Conservation (phyloP, 2,797 vertebrate genomes). For the Lerista edwardsae region DNA sequence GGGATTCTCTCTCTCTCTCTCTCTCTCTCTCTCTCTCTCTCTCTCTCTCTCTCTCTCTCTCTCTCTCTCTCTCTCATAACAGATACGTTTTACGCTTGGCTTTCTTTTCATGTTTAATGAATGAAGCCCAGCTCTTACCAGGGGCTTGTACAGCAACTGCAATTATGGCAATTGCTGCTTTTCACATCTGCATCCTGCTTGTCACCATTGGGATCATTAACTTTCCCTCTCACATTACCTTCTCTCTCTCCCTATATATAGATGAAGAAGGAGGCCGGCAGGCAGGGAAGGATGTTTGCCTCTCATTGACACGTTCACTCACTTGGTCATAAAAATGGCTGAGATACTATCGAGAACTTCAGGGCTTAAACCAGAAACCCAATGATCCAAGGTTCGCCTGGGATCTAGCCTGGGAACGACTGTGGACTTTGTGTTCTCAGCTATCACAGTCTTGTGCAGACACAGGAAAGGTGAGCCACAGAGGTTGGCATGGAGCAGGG, state of each 20-base stretch:
- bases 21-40: too few species aligned
- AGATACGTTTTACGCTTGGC: slow-evolving; percentile 41
- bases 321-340: not conserved
- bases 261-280: not conserved
- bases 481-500: too few species aligned
- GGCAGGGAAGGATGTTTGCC: not conserved
- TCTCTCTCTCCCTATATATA: too few species aligned
- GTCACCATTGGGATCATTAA: slow-evolving; percentile 29
- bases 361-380: not conserved
- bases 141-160: slow-evolving; percentile 39
- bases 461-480: not conserved
- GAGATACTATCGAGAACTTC: not conserved
- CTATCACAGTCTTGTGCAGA: not conserved
- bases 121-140: slow-evolving; percentile 35
- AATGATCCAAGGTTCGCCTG: not conserved
- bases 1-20: too few species aligned
- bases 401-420: not conserved
- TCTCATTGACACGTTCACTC: not conserved
- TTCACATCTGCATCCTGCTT: slow-evolving; percentile 48
- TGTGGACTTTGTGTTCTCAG: not conserved
- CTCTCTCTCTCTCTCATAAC: too few species aligned
- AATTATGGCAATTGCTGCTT: not conserved
- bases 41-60: too few species aligned
- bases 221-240: slow-evolving; percentile 44
- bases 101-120: slow-evolving; percentile 9